Evolutionary conservation across 64 coral and sea anemone genomes (phyloP).

Genomic region (Actinia equina): DNA sequence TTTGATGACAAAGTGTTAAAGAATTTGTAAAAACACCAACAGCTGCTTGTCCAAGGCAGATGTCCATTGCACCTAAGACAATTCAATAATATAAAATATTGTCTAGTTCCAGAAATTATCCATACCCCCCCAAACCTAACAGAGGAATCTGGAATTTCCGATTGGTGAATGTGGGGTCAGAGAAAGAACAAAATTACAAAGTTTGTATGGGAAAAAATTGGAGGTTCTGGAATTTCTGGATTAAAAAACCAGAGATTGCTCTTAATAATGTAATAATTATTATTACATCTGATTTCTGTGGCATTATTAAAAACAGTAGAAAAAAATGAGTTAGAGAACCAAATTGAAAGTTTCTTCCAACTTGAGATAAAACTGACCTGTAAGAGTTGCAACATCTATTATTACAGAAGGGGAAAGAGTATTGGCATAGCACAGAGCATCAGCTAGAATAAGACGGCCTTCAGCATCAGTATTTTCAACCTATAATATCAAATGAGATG

Average conservation of each 20-base stretch:
- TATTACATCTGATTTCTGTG: not conserved
- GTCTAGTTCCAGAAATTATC: no score
- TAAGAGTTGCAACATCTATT: constrained; percentile 83
- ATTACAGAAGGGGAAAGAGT: constrained; percentile 65
- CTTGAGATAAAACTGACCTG: constrained; percentile 44
- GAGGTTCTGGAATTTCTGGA: no score
- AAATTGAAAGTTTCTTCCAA: not conserved
- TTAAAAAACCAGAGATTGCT: not conserved
- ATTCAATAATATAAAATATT: not conserved
- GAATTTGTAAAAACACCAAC: constrained; percentile 88
- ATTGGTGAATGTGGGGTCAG: no score
- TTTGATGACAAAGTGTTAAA: constrained; percentile 57
- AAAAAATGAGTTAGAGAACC: not conserved
- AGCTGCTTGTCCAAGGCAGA: constrained; percentile 78
- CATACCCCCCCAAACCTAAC: no score
- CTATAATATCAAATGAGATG: constrained; percentile 8
- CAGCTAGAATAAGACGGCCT: constrained; percentile 91
- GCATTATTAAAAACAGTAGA: not conserved
- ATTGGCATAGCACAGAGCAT: constrained; percentile 89
- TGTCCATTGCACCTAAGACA: constrained; percentile 77
- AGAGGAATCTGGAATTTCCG: not conserved
- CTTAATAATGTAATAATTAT: no score
- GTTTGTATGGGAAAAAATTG: no score
- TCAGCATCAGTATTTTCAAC: constrained; percentile 99
- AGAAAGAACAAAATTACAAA: no score